These are phyloP conservation scores for Platygyra sinensis DNA, from an alignment of 64 coral and sea anemone species.

Conservation along the genomic window DNA sequence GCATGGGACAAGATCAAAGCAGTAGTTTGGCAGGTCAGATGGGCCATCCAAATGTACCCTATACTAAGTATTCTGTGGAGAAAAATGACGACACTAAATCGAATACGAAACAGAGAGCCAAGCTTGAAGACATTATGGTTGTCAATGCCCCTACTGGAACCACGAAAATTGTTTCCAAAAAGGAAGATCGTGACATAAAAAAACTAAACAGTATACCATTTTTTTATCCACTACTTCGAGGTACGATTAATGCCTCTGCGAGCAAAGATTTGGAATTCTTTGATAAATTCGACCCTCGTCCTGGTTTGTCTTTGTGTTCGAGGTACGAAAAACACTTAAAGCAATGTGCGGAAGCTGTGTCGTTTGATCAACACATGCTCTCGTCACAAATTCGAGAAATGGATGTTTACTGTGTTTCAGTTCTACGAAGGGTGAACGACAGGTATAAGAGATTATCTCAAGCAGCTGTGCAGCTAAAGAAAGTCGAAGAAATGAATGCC, in stretches of 20 bases:
- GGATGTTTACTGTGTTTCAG: conserved; percentile 62
- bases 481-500: conserved; percentile 83
- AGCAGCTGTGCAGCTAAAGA: conserved; percentile 66
- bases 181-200: conserved; percentile 71
- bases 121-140: conserved; percentile 85
- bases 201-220: conserved; percentile 57
- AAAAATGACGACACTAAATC: conserved; percentile 39
- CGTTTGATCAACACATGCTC: conserved; percentile 94
- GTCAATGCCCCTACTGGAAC: conserved; percentile 73
- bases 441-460: conserved; percentile 67
- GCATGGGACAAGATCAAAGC: conserved; percentile 93
- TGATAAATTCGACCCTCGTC: conserved; percentile 67
- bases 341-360: conserved; percentile 88
- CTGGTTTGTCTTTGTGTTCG: conserved; percentile 71
- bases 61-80: conserved; percentile 61
- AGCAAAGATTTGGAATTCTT: conserved; percentile 77
- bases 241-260: conserved; percentile 44
- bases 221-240: conserved; percentile 75
- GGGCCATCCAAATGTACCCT: conserved; percentile 23
- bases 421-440: conserved; percentile 73
- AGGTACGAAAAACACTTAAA: conserved; percentile 90
- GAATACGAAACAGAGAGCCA: conserved; percentile 61
- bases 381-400: conserved; percentile 82
- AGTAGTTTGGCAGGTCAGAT: conserved; percentile 4
- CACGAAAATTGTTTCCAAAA: conserved; percentile 18